phyloP scores from a whole-genome alignment of 2,113 vertebrate genomes.

The Verasper variegatus region DNA sequence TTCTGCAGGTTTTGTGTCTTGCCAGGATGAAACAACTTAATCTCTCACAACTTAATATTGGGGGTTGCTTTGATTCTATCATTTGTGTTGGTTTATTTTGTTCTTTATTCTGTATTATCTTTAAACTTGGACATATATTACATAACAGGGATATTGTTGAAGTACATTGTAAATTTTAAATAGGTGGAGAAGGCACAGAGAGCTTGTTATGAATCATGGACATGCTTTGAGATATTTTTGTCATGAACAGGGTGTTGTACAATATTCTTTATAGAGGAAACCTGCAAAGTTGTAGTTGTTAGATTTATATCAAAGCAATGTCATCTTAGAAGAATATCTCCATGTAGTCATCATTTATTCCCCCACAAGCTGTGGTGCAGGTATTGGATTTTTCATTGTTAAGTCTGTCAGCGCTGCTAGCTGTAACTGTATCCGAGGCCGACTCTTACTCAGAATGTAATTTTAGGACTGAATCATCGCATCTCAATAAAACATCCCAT shows the following conservation, averaged over 20 bases:
- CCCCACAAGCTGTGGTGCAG: not conserved
- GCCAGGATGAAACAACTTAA: constrained; percentile 5
- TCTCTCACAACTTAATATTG: not conserved
- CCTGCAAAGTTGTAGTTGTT: not conserved
- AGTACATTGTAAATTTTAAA: not conserved
- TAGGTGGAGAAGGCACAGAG: not conserved
- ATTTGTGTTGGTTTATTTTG: not conserved
- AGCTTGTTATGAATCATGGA: constrained; percentile 11
- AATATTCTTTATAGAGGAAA: not conserved
- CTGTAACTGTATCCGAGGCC: not conserved
- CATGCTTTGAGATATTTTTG: not conserved
- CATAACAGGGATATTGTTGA: not conserved
- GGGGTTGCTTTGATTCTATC: not conserved
- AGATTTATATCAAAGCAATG: constrained; percentile 17
- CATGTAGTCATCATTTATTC: not conserved
- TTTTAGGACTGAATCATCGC: not conserved
- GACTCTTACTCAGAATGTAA: not conserved
- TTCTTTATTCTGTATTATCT: not conserved
- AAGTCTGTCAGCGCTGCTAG: not conserved
- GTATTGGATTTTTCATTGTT: not conserved
- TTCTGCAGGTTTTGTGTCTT: constrained; percentile 6
- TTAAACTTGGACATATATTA: not conserved
- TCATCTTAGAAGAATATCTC: not conserved
- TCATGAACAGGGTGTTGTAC: constrained; percentile 5
- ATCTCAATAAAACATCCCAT: not conserved